Evolutionary conservation across 2,888 invertebrate genomes (phyloP).

Genomic region (Rhagophthalmus giganteus): DNA sequence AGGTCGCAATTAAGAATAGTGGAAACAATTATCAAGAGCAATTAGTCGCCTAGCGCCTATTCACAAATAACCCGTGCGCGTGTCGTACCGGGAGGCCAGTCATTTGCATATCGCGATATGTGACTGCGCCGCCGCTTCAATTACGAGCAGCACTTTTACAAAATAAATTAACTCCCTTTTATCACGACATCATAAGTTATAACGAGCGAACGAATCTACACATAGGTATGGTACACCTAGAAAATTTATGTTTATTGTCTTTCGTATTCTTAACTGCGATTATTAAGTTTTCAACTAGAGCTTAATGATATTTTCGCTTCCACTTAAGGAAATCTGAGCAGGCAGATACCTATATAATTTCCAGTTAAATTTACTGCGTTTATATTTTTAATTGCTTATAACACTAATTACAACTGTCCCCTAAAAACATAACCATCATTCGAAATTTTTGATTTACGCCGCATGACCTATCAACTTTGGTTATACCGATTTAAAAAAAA

Average conservation of each 20-base stretch:
- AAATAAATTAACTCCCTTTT: constrained; percentile 32
- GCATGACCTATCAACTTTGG: too few species aligned
- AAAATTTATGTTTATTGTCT: constrained; percentile 5
- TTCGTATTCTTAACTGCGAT: background rate
- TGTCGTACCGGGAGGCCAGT: constrained; percentile 38
- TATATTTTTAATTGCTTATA: background rate
- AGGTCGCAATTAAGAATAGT: constrained; percentile 33
- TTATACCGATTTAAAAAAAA: too few species aligned
- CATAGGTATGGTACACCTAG: too few species aligned
- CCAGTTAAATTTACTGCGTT: too few species aligned
- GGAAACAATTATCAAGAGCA: constrained; percentile 39
- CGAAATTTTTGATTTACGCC: too few species aligned
- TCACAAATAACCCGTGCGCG: constrained; percentile 33
- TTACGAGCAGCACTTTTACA: constrained; percentile 32
- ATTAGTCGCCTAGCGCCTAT: constrained; percentile 37
- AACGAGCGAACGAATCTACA: constrained; percentile 2
- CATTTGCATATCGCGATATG: constrained; percentile 43
- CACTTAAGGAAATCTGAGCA: too few species aligned
- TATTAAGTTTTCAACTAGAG: background rate
- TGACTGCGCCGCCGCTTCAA: constrained; percentile 37
- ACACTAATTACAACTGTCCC: too few species aligned
- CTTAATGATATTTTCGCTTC: background rate
- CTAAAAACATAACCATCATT: too few species aligned
- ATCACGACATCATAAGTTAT: constrained; percentile 20
- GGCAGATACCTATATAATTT: too few species aligned